These are phyloP conservation scores for Suricata suricatta DNA, from an alignment of 2,113 vertebrate genomes.

Conservation along the genomic window DNA sequence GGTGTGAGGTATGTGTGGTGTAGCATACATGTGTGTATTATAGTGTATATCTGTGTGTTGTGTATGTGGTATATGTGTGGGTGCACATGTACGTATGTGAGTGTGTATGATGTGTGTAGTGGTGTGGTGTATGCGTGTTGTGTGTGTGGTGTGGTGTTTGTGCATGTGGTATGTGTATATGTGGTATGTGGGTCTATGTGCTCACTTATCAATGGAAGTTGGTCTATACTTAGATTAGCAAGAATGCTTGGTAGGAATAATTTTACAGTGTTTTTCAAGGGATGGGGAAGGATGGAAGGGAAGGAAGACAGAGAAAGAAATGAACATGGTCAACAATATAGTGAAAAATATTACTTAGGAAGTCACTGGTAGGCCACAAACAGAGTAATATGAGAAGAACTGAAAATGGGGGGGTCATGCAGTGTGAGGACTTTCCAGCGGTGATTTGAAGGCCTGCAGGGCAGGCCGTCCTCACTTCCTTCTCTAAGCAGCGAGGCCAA, in stretches of 20 bases:
- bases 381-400: fast-evolving
- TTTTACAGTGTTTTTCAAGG: neutral
- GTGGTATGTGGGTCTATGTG: neutral
- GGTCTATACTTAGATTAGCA: neutral
- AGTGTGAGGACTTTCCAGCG: too few relatives aligned
- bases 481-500: neutral
- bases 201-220: neutral
- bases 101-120: neutral
- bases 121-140: neutral
- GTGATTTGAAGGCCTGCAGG: fast-evolving
- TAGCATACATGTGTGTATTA: too few relatives aligned
- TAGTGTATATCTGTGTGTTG: neutral
- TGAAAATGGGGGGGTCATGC: neutral
- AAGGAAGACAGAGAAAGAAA: neutral
- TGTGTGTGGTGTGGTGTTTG: neutral
- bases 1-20: neutral
- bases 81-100: too few relatives aligned
- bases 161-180: neutral
- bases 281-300: neutral
- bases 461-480: neutral
- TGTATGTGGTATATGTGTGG: neutral
- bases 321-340: neutral
- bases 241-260: neutral
- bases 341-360: neutral
- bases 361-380: neutral